A percentile compares a stretch with the other conserved stretches of the same genome.
These are phyloP conservation scores for Octomys mimax DNA, from an alignment of 2,797 vertebrate species.

Conservation along the genomic window DNA sequence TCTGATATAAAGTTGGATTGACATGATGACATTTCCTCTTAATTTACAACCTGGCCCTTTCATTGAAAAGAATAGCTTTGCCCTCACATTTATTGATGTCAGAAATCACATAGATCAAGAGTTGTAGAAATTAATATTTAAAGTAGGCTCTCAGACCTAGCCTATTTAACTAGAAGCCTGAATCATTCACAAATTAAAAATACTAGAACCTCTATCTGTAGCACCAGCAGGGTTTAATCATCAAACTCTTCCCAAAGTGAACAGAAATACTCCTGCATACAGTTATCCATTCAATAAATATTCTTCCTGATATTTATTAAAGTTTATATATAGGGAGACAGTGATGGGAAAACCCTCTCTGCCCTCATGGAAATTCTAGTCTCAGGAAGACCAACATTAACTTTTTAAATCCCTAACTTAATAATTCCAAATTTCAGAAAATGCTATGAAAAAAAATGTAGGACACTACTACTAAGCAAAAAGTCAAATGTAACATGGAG, in stretches of 20 bases:
- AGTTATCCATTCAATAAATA: neutral
- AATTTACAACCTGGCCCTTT: neutral
- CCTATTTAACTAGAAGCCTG: neutral
- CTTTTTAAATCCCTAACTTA: neutral
- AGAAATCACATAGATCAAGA: neutral
- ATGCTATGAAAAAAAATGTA: constrained; percentile 25
- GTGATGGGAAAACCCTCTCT: neutral
- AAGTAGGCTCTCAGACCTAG: neutral
- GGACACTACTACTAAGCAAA: neutral
- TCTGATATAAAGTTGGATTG: neutral
- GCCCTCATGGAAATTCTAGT: neutral
- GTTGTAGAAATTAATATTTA: constrained; percentile 5
- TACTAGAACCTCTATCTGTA: neutral
- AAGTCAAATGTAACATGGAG: neutral
- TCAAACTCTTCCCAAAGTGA: neutral
- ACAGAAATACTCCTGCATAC: constrained; percentile 5
- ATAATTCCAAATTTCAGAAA: neutral
- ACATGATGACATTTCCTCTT: neutral
- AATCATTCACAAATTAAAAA: constrained; percentile 21
- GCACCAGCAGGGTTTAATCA: neutral
- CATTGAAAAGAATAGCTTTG: constrained; percentile 8
- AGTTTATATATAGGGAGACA: neutral
- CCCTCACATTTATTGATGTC: neutral
- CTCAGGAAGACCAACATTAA: neutral
- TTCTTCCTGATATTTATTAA: neutral